Evolutionary conservation across 2,797 vertebrate genomes (phyloP).

Genomic region (Uromys caudimaculatus): DNA sequence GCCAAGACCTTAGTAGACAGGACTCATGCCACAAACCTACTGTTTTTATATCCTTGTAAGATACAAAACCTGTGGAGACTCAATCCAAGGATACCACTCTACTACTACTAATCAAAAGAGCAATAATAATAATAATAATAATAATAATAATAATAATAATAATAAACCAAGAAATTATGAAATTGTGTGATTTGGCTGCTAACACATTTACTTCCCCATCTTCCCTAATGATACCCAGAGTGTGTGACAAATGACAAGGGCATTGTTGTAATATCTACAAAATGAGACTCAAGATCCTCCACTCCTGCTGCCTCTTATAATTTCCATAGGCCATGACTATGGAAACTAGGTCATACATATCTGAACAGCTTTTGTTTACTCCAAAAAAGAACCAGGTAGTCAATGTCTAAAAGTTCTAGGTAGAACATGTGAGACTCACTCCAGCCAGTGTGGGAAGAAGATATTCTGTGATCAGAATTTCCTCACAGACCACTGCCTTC

Average conservation of each 20-base stretch:
- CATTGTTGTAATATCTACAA: not conserved
- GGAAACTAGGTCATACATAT: conserved; percentile 55
- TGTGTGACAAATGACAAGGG: not conserved
- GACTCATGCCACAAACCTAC: not conserved
- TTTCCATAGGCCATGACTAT: not conserved
- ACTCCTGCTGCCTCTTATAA: not conserved
- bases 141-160: not conserved
- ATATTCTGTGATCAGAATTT: not conserved
- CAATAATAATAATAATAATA: not conserved
- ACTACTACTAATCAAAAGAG: not conserved
- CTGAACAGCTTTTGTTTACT: conserved; percentile 60
- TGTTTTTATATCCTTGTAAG: not conserved
- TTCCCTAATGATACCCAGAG: not conserved
- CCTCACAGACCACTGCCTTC: not conserved
- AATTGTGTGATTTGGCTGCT: not conserved
- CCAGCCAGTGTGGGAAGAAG: not conserved
- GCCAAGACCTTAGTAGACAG: not conserved
- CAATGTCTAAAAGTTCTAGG: conserved; percentile 17
- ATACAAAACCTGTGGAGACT: not conserved
- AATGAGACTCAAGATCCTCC: not conserved
- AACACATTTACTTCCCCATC: not conserved
- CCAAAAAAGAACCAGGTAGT: conserved; percentile 59
- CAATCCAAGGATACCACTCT: not conserved
- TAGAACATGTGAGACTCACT: conserved; percentile 39
- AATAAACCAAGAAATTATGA: not conserved